Conservation (phyloP, 2,113 vertebrate species). For the Alligator mississippiensis region DNA sequence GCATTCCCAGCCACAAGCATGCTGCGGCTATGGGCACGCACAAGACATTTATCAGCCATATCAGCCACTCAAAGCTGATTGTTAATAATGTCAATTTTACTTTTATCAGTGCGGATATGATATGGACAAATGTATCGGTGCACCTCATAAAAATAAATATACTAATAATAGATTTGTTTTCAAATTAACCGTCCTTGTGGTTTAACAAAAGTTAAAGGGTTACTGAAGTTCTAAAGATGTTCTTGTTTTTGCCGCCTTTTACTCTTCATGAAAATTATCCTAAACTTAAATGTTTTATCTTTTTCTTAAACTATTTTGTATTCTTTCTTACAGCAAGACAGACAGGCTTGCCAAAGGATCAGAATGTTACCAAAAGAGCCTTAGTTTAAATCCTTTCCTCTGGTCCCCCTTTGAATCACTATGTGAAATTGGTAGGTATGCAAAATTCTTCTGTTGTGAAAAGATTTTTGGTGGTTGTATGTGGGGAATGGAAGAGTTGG, state of each 20-base stretch:
- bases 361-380: conserved; percentile 99
- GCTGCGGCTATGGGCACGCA: no score
- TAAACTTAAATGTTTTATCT: conserved; percentile 30
- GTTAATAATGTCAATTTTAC: no score
- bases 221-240: neutral
- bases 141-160: neutral
- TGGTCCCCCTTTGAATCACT: conserved; percentile 98
- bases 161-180: neutral
- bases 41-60: no score
- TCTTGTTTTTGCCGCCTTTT: neutral
- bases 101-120: no score
- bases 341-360: conserved; percentile 95
- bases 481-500: neutral
- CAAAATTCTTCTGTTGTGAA: neutral
- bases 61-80: no score
- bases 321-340: conserved; percentile 86
- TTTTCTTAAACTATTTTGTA: conserved; percentile 50
- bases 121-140: no score
- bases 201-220: neutral
- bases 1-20: no score
- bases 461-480: neutral
- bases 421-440: conserved; percentile 95
- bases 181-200: neutral
- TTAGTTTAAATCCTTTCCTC: conserved; percentile 97
- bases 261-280: conserved; percentile 41